Conservation (phyloP, 2,797 vertebrate genomes). For the Eremophila alpestris region DNA sequence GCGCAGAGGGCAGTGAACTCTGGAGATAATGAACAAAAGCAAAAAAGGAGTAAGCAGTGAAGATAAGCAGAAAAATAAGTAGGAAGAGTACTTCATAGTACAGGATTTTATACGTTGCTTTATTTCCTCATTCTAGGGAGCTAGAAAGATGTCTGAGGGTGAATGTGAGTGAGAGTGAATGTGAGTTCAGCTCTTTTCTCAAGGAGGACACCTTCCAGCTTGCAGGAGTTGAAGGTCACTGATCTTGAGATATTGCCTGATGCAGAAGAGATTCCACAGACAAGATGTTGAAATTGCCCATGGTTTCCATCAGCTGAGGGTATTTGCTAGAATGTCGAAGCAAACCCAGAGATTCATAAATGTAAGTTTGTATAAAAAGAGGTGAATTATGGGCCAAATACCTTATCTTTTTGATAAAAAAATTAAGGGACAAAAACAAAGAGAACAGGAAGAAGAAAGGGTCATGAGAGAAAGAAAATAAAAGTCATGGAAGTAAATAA, state of each 20-base stretch:
- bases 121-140: neutral
- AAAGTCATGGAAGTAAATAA: neutral
- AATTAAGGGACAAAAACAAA: accelerated
- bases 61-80: neutral
- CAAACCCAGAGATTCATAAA: neutral
- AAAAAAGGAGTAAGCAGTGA: neutral
- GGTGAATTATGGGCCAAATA: neutral
- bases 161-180: neutral
- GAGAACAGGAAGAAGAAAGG: neutral
- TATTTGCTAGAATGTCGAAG: neutral
- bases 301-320: neutral
- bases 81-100: accelerated
- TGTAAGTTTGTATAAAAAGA: neutral
- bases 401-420: neutral
- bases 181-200: neutral
- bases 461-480: neutral
- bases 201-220: neutral
- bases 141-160: neutral
- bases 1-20: neutral
- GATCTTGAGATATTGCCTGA: neutral
- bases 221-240: neutral
- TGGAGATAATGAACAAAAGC: neutral
- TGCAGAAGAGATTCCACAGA: neutral
- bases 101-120: neutral
- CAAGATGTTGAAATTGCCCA: neutral